Evolutionary conservation across 2,888 invertebrate species (phyloP), one percentile per base, ranked within the genome.

Genomic region (Anarsia innoxiella): DNA sequence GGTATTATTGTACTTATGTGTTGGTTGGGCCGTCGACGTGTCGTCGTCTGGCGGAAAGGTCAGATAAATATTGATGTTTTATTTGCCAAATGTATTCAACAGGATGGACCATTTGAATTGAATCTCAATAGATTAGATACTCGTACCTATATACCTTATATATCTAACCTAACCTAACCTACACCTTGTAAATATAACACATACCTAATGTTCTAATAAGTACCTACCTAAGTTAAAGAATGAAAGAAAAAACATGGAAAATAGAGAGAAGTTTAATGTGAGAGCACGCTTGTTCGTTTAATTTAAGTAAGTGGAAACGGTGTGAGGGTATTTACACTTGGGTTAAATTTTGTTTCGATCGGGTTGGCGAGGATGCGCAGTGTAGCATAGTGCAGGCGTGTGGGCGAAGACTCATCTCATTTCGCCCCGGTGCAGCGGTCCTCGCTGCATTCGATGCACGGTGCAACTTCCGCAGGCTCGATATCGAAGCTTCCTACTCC

Each of bases 401-500:
- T n/a, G n/a, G n/a, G n/a, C n/a, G n/a, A n/a, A n/a, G n/a, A n/a
- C 27, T 27, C 11, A 27, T 12, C 11, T 27, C 2, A 12, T 2
- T 10, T 27, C 2, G 27, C 3, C 11, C 2, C 4, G 6, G 6
- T 14, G 9, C 15, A 11, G 9, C 2, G n/a, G 15, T n/a, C n/a
- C n/a, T n/a, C n/a, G 34, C 13, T 37, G 41, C 41, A 31, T 38
- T 13, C 13, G n/a, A n/a, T 29, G 38, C 38, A 2, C 25, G 25
- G 15, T 9, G 16, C 5, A 3, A 19, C 12, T 63, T 66, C 67
- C 61, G 54, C 54, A n/a, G n/a, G n/a, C 59, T 64, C 56, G 70
- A 64, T 73, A 71, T 56, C 69, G n/a, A n/a, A 46, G 33, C 52
- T 69, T 71, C 70, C 71, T 59, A 57, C 16, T 12, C 12, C 13